Evolutionary conservation across 37 sponge, comb jelly and placozoan genomes (phyloP).

Genomic region (Geodia barretti): DNA sequence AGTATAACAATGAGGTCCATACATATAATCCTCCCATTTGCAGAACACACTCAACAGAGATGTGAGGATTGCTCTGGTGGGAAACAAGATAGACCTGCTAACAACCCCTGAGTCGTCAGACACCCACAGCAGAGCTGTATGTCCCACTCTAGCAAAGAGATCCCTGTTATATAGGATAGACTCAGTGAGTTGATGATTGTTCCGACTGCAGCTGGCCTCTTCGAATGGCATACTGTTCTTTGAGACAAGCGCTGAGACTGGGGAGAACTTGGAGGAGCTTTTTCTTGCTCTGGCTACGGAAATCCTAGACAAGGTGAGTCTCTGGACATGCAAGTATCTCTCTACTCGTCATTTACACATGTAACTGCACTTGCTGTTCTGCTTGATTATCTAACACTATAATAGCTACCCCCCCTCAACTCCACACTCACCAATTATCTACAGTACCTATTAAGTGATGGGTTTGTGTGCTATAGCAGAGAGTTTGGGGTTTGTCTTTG

Average conservation of each 20-base stretch:
- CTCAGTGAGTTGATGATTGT: neutral
- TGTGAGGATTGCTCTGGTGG: conserved; percentile 65
- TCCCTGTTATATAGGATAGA: neutral
- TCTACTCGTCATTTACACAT: no score
- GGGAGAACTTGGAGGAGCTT: neutral
- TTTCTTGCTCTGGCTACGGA: neutral
- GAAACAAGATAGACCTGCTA: conserved; percentile 70
- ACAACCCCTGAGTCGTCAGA: conserved; percentile 33
- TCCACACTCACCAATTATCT: no score
- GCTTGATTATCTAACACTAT: no score
- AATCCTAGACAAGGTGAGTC: neutral
- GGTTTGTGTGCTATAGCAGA: no score
- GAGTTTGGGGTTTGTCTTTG: no score
- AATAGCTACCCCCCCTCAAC: no score
- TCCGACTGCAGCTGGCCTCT: neutral
- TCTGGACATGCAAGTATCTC: no score
- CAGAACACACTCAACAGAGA: conserved; percentile 57
- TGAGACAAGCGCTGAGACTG: neutral
- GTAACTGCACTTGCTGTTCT: no score
- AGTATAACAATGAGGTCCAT: no score
- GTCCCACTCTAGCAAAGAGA: neutral
- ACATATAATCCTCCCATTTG: neutral
- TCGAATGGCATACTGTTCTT: neutral
- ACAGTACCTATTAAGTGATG: no score
- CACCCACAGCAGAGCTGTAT: neutral